These are phyloP conservation scores for Brachystomella parvula DNA, from an alignment of 1,140 invertebrate genomes.

Conservation along the genomic window DNA sequence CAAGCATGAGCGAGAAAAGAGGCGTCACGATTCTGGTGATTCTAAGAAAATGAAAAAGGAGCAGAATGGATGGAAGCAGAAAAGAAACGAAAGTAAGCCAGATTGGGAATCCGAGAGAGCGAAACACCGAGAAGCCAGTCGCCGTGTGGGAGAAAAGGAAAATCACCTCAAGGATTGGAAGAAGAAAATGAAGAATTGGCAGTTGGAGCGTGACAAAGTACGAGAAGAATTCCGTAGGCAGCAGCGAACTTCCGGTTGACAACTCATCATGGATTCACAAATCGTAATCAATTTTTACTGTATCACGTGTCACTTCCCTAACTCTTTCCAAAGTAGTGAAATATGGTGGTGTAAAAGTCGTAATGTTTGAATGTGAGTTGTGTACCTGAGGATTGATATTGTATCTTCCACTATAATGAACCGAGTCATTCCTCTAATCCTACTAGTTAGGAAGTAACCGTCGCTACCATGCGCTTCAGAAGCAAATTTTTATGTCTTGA, in stretches of 20 bases:
- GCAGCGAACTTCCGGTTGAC: background rate
- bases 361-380: no score
- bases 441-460: no score
- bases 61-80: background rate
- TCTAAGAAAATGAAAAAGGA: constrained; percentile 7
- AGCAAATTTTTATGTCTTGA: no score
- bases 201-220: constrained; percentile 26
- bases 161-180: background rate
- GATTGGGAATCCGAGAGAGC: constrained; percentile 20
- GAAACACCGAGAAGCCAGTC: constrained; percentile 13
- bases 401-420: no score
- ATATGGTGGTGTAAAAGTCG: no score
- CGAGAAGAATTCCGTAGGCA: constrained; percentile 24
- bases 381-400: no score
- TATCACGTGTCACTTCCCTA: no score
- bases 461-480: no score
- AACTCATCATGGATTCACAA: background rate
- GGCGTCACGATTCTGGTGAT: background rate
- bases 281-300: constrained; percentile 8
- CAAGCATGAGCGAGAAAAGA: constrained; percentile 5
- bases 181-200: constrained; percentile 31
- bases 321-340: no score
- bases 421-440: no score
- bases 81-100: background rate
- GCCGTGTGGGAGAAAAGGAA: background rate